Evolutionary conservation across 2,888 invertebrate species (phyloP).

Genomic region (Ophion obscuratus): DNA sequence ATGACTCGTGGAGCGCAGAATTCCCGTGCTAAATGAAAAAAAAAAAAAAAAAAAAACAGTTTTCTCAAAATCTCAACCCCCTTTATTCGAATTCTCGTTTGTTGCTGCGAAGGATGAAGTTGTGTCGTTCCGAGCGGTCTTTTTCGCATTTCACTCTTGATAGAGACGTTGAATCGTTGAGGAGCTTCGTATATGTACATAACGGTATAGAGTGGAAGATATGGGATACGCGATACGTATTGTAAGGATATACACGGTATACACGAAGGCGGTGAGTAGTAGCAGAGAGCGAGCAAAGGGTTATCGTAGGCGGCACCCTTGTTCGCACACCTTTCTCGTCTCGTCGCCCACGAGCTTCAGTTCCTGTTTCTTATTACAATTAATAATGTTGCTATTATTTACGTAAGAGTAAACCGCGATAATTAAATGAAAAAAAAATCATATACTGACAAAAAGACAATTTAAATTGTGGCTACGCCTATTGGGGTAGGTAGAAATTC

Average conservation of each 20-base stretch:
- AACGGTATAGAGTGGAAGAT: constrained; percentile 4
- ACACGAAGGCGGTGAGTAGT: constrained; percentile 59
- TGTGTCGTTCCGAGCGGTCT: background rate
- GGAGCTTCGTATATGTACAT: background rate
- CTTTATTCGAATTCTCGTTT: no score
- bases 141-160: background rate
- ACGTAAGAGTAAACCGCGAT: no score
- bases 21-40: constrained; percentile 91
- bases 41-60: constrained; percentile 37
- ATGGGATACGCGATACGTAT: constrained; percentile 8
- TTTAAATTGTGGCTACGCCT: no score
- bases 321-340: constrained; percentile 48
- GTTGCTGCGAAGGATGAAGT: background rate
- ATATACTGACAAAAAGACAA: no score
- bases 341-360: constrained; percentile 36
- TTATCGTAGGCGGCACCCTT: constrained; percentile 60
- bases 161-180: constrained; percentile 8
- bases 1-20: constrained; percentile 96
- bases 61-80: background rate
- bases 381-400: no score
- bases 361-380: background rate
- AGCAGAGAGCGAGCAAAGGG: constrained; percentile 55
- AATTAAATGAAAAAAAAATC: no score
- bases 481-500: no score
- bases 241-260: constrained; percentile 15